Conservation (phyloP, 2,113 vertebrate species). For the Gila orcuttii region DNA sequence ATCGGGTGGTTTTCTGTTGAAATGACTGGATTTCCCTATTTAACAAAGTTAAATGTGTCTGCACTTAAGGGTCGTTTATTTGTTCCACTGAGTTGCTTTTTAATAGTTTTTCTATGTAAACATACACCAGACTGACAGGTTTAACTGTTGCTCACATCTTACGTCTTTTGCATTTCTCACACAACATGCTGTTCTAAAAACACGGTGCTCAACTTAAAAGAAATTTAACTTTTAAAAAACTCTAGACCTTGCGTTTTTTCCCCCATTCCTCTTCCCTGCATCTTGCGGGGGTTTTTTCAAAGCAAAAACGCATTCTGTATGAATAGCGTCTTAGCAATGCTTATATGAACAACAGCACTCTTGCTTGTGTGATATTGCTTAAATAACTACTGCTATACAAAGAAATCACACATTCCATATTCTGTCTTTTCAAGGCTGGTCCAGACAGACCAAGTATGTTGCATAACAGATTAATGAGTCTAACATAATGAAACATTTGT, state of each 20-base stretch:
- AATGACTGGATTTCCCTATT: neutral
- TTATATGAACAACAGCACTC: neutral
- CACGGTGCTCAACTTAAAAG: neutral
- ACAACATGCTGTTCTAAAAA: neutral
- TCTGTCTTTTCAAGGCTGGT: neutral
- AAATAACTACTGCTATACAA: neutral
- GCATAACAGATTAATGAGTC: neutral
- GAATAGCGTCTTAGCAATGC: neutral
- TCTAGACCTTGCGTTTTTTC: neutral
- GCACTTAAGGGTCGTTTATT: neutral
- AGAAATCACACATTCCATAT: neutral
- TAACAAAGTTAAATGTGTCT: neutral
- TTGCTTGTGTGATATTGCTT: neutral
- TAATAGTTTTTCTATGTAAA: neutral
- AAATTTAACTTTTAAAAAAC: neutral
- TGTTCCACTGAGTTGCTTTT: neutral
- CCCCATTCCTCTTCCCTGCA: neutral
- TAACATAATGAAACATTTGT: neutral
- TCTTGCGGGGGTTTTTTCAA: neutral
- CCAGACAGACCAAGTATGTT: neutral
- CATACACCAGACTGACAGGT: neutral
- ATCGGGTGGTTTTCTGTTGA: neutral
- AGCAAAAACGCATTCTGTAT: neutral
- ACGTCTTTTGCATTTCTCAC: too few relatives aligned
- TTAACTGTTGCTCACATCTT: too few relatives aligned